Percentiles rank a stretch among this genome's conserved stretches.
phyloP scores from a whole-genome alignment of 2,797 vertebrate species.

The Ara ararauna region DNA sequence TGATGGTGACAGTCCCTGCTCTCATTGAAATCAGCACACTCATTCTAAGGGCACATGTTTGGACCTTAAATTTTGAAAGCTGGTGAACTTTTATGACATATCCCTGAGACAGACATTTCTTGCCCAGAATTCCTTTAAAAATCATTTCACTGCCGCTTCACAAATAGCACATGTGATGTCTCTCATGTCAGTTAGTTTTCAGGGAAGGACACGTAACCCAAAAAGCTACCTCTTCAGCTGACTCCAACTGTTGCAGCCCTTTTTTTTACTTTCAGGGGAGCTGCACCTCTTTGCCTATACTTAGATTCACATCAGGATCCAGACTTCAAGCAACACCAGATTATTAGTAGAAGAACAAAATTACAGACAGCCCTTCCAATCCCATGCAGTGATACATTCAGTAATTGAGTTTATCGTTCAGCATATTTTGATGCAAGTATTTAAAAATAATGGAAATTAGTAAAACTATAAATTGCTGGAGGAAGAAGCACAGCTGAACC shows the following conservation, averaged over 20 bases:
- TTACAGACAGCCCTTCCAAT: background rate
- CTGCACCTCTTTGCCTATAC: background rate
- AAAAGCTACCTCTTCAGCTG: background rate
- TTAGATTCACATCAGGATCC: too few species aligned
- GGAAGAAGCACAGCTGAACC: background rate
- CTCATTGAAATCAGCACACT: background rate
- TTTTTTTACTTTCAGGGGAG: background rate
- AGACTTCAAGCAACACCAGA: background rate
- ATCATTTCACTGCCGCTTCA: background rate
- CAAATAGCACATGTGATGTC: background rate
- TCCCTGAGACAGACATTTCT: background rate
- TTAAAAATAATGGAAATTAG: background rate
- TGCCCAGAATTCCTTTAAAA: background rate
- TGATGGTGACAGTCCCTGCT: background rate
- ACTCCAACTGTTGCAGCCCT: background rate
- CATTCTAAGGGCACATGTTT: background rate
- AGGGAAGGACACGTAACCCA: background rate
- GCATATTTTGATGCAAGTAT: background rate
- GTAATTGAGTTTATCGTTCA: background rate
- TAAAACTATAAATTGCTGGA: background rate
- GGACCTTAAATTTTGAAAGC: background rate
- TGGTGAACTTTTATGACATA: background rate
- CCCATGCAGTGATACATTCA: background rate
- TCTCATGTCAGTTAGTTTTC: background rate
- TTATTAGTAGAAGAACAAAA: background rate